Conservation (phyloP, 2,113 vertebrate genomes). For the Microcebus griseorufus region DNA sequence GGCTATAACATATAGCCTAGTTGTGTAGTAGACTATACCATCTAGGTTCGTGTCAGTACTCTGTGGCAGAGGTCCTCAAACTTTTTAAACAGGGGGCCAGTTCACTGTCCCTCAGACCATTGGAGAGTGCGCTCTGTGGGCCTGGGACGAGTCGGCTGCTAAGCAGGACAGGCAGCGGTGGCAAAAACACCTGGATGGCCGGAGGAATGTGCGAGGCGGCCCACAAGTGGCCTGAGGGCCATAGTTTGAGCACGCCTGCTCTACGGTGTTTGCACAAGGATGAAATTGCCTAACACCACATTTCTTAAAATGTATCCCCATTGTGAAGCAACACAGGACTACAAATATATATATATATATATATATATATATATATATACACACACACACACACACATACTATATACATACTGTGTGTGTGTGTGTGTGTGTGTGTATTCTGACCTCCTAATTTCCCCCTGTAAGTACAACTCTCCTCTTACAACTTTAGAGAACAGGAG, state of each 20-base stretch:
- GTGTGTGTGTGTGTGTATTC: neutral
- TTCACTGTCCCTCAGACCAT: too few relatives aligned
- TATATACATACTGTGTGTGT: neutral
- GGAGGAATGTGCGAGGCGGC: too few relatives aligned
- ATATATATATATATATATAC: too few relatives aligned
- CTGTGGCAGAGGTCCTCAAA: neutral
- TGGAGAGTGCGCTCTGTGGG: too few relatives aligned
- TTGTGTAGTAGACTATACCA: neutral
- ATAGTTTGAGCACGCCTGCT: too few relatives aligned
- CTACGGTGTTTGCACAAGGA: neutral
- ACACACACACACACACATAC: too few relatives aligned
- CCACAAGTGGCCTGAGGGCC: too few relatives aligned
- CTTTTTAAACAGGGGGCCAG: too few relatives aligned
- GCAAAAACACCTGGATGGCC: too few relatives aligned
- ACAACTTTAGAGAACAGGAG: neutral
- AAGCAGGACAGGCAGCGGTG: too few relatives aligned
- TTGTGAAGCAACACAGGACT: neutral
- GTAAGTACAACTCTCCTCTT: neutral
- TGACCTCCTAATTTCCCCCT: neutral
- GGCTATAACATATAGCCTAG: neutral
- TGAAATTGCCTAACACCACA: neutral
- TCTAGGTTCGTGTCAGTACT: neutral
- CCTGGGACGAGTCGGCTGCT: too few relatives aligned
- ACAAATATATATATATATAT: too few relatives aligned
- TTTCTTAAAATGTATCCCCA: neutral